Base-by-base conservation (phyloP, 2,797 vertebrate genomes). In the Sebastolobus altivelis region DNA sequence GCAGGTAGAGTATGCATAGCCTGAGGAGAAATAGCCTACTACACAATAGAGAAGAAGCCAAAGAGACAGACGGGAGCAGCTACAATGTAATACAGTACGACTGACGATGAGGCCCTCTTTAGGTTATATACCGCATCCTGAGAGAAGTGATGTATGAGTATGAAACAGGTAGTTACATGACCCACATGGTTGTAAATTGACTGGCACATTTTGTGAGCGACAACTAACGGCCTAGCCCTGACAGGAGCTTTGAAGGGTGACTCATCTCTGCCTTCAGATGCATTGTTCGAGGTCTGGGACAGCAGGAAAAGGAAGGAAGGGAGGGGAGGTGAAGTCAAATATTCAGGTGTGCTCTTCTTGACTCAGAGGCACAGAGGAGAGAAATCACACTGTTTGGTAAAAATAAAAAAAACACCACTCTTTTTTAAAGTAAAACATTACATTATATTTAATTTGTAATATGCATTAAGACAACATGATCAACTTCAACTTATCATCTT, bases 1-100 rank as follows among this genome's bases (percentile, higher is more conserved):
- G 49, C 88, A 90, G 91, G 89, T 92, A 81, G 79, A 68, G 63
- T 69, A 83, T 77, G 70, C 72, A 74, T 29, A 49, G 86, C 85
- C 91, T 67, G 69, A 72, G 84, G 85, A 85, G 56, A 82, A 81
- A 62, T 1, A 68, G 33, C 22, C 46, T 52, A 49, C 31, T 27
- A 31, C 31, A 88, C 70, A 92, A 82, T 10, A 46, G 83, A 81
- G 35, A 46, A 22, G 65, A 75, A 76, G 73, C 63, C 66, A 58
- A 76, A 71, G 55, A 72, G 60, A 71, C 6, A 7, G 56, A 82
- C 38, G 76, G 65, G 14, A 59, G 81, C 29, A 65, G 68, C 77
- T 55, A 20, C 33, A 52, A 8, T 55, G 20, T 56, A 54, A 59
- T 27, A 73, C 13, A 25, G 31, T 8, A 29, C 3, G 10, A 73